These are phyloP conservation scores for Upupa epops DNA, from an alignment of 2,113 vertebrate genomes.

Conservation along the genomic window DNA sequence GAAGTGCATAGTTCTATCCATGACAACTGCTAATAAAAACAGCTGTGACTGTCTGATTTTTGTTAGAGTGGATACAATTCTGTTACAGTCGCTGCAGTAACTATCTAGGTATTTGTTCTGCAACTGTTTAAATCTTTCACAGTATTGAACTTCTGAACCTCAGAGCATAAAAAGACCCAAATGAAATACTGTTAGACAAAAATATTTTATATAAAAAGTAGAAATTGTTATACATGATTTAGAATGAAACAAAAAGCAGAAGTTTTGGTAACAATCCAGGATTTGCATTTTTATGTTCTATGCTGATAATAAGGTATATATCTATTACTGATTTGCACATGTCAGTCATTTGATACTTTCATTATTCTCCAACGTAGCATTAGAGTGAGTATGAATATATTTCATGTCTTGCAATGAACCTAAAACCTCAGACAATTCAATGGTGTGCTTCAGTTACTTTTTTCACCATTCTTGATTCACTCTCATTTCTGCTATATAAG, in stretches of 20 bases:
- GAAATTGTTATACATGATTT: background rate
- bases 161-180: background rate
- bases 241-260: background rate
- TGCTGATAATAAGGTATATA: background rate
- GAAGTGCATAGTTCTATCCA: too few species aligned
- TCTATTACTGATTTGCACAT: background rate
- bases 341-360: background rate
- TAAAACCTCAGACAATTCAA: background rate
- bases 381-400: background rate
- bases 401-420: background rate
- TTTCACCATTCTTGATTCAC: background rate
- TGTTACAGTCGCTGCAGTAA: background rate
- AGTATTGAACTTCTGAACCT: background rate
- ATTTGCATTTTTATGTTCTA: background rate
- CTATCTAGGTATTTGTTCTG: background rate
- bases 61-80: background rate
- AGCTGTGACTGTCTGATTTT: background rate
- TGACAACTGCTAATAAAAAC: background rate
- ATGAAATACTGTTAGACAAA: background rate
- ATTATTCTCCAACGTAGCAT: background rate
- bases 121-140: background rate
- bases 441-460: background rate
- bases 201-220: background rate
- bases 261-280: background rate
- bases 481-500: background rate